Evolutionary conservation across 2,113 vertebrate genomes (phyloP).

Genomic region (Lontra canadensis): DNA sequence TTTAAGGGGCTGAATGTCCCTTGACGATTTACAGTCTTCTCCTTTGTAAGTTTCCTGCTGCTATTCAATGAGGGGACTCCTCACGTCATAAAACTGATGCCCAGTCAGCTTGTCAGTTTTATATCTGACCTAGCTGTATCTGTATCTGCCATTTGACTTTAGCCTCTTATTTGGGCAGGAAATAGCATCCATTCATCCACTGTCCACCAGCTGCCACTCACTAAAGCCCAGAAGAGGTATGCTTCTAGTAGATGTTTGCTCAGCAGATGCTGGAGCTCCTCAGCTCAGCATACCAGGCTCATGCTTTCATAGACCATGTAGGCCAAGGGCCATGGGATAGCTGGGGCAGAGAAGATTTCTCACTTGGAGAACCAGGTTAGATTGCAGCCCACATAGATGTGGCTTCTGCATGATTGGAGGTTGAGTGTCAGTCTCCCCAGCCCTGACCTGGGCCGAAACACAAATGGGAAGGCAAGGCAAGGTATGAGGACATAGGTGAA

Average conservation of each 20-base stretch:
- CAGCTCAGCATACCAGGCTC: conserved; percentile 4
- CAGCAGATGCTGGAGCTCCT: conserved; percentile 24
- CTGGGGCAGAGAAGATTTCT: conserved; percentile 57
- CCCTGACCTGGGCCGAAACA: background rate
- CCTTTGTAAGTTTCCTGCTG: conserved; percentile 43
- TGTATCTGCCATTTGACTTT: conserved; percentile 50
- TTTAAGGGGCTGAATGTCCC: conserved; percentile 18
- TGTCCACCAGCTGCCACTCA: background rate
- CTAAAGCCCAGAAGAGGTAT: conserved; percentile 14
- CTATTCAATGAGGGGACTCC: conserved; percentile 51
- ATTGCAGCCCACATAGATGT: background rate
- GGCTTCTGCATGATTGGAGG: background rate
- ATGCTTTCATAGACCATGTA: conserved; percentile 55
- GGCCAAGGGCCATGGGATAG: conserved; percentile 39
- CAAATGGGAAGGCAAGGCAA: conserved; percentile 12
- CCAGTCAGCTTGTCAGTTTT: conserved; percentile 18
- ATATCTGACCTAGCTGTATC: conserved; percentile 41
- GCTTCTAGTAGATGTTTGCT: conserved; percentile 36
- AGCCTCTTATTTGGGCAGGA: conserved; percentile 46
- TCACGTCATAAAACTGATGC: conserved; percentile 48
- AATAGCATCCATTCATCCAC: background rate
- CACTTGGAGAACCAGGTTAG: conserved; percentile 26
- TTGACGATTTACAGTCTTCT: conserved; percentile 6
- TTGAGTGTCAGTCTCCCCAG: background rate
- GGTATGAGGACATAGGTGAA: background rate